Evolutionary conservation across 2,888 invertebrate species (phyloP), one percentile per base, ranked within the genome.

Genomic region (Halictus ligatus): DNA sequence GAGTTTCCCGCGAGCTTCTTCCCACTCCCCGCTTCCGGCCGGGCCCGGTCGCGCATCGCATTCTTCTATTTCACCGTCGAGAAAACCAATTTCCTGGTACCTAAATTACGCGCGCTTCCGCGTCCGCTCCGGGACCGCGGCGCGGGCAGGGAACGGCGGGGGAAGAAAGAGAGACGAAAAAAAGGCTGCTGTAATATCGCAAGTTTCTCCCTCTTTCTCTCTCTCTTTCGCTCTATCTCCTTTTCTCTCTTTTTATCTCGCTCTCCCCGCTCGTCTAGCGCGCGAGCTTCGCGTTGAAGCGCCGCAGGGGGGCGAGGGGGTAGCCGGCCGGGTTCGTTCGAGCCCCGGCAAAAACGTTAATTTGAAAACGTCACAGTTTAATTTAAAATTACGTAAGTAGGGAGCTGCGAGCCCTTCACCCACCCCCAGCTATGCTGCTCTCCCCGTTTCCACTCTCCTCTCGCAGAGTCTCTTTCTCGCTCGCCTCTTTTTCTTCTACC

Each of bases 31-130:
- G 50, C 78, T 81, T 69, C 75, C 18, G 15, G 64, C 85, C 80
- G 82, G 86, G 74, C 46, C 21, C 13, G 71, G n/a, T 92, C 93
- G 92, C 93, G 92, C 94, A 93, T 94, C 94, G 93, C 94, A 94
- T 95, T 95, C 94, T 95, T 95, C 95, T 95, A 95, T 95, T 95
- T 95, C 95, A 95, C 94, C 95, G 95, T 95, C 94, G 94, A 95
- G 95, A 95, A 95, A 95, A 95, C 95, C 95, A 95, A 95, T 95
- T 95, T 95, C 95, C 95, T 93, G 94, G 93, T 95, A 95, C 94
- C 95, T 94, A 95, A 95, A 95, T 95, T 95, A 95, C 94, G 93
- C 94, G 92, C 92, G 92, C 92, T 92, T 88, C 88, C 89, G 89
- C 86, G 83, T 89, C 64, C 69, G 71, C 43, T 43, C 74, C 85